phyloP scores from a whole-genome alignment of 1,140 invertebrate species.

The Pissodes strobi region DNA sequence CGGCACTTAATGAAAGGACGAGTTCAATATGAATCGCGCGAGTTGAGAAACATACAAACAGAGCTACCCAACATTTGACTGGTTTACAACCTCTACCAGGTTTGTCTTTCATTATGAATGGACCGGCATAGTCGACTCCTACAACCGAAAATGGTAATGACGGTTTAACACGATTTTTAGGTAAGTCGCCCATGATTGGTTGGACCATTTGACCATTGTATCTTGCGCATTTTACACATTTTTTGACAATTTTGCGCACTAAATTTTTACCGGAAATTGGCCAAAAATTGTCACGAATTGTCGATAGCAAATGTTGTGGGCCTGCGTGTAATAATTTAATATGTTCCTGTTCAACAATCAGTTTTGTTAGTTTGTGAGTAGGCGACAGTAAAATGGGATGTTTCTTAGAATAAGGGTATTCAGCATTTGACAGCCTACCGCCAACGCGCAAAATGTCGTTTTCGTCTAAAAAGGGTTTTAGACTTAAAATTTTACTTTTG shows the following conservation, averaged over 20 bases:
- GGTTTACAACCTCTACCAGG: constrained; percentile 38
- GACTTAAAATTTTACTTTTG: constrained; percentile 30
- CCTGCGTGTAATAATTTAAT: constrained; percentile 42
- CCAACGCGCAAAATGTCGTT: constrained; percentile 53
- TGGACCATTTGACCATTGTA: neutral
- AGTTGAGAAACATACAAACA: constrained; percentile 43
- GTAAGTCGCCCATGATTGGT: constrained; percentile 35
- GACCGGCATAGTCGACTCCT: constrained; percentile 42
- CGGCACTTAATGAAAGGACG: constrained; percentile 43
- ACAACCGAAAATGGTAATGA: neutral
- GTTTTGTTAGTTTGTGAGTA: constrained; percentile 32
- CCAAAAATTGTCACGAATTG: constrained; percentile 44
- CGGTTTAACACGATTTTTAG: constrained; percentile 39
- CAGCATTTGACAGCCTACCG: constrained; percentile 43
- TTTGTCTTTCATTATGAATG: constrained; percentile 50
- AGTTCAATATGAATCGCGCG: constrained; percentile 56
- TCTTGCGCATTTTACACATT: no score
- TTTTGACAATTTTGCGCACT: constrained; percentile 26
- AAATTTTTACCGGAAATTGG: constrained; percentile 35
- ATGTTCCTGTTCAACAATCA: constrained; percentile 44
- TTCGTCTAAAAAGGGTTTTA: constrained; percentile 55
- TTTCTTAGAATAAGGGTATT: neutral
- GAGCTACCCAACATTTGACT: constrained; percentile 28
- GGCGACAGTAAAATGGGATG: neutral
- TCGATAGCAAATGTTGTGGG: constrained; percentile 37